Base-by-base conservation (phyloP, 2,888 invertebrate genomes). In the Spisula solida region DNA sequence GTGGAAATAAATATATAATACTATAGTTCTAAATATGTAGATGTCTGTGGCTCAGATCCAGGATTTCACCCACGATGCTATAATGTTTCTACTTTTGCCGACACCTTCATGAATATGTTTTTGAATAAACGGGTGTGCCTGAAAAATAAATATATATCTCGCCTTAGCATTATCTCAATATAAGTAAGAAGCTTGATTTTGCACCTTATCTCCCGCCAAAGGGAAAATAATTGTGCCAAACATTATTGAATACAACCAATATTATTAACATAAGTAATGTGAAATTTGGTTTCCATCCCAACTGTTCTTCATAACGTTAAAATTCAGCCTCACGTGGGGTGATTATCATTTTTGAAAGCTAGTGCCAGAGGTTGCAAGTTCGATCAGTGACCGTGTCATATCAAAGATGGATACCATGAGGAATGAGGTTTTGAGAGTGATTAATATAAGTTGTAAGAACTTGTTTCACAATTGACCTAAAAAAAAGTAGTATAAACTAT, bases 71-170 rank as follows among this genome's bases (percentile, higher is more conserved):
- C 88, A 88, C 20, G 81, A 75, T 51, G 91, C 82, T 51, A 91
- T 70, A 31, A 91, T 82, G 29, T 80, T 82, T 31, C 79, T 84
- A 48, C 85, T 89, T 34, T 85, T 87, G 4, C 82, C 83, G 75
- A 87, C 87, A 4, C 55, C 47, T 47, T 75, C 75, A 75, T 75
- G 75, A 75, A 85, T 82, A 60, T 82, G 85, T 34, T 85, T 87
- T 56, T 87, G 82, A 79, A 91, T 91, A 85, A 87, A 88, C 41
- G 85, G 87, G 51, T 88, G 88, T 1, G 85, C 82, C 87, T 87
- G 87, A 10, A 79, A 87, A 55, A 18, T 29, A 10, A 55, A 29
- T n/a, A n/a, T 70, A 16, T 51, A 51, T 29, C 6, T 56, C 14
- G n/a, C 34, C 16, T 31, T 18, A 66, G 20, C 20, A 60, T 20